Base-by-base conservation (phyloP, 2,888 invertebrate genomes). In the Phania funesta region DNA sequence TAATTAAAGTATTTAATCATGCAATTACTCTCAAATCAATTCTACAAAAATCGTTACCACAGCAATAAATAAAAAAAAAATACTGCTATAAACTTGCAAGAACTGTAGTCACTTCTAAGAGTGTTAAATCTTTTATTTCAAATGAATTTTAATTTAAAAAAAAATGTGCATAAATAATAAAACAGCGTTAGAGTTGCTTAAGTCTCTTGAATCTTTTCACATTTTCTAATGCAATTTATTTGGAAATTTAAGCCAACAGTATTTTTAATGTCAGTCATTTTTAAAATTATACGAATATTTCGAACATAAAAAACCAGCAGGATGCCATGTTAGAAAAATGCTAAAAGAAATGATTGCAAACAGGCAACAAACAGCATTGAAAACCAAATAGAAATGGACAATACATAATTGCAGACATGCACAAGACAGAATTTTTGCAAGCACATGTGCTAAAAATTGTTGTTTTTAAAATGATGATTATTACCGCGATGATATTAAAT, bases 361-460 rank as follows among this genome's bases (percentile, higher is more conserved):
- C 20, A 13, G 41, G 32, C 26, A 32, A 26, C 52, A 56, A n/a
- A 3, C 26, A 67, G 41, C 32, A 29, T 26, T 20, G 13, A 24
- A 54, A n/a, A n/a, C 29, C 9, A 3, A 48, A 56, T n/a, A 22
- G 3, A 70, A 70, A 38, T 46, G n/a, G 20, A 16, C 20, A 44
- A 32, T 58, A 5, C 4, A 32, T 18, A n/a, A 73, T 52, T 67
- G 38, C 50, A 29, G 60, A 29, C 46, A n/a, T 48, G 50, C 20
- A 4, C 29, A 32, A 73, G 9, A 29, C 18, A 32, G 58, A 73
- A 38, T 50, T 38, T 35, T 24, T n/a, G 35, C 35, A 41, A 46
- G 56, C 64, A 52, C 73, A 74, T 67, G 79, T 74, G 79, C 52
- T 38, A 18, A 20, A 50, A 54, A 64, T 64, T 52, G 74, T n/a